These are phyloP conservation scores for Maccullochella peelii DNA, from an alignment of 2,113 vertebrate species.

Conservation along the genomic window DNA sequence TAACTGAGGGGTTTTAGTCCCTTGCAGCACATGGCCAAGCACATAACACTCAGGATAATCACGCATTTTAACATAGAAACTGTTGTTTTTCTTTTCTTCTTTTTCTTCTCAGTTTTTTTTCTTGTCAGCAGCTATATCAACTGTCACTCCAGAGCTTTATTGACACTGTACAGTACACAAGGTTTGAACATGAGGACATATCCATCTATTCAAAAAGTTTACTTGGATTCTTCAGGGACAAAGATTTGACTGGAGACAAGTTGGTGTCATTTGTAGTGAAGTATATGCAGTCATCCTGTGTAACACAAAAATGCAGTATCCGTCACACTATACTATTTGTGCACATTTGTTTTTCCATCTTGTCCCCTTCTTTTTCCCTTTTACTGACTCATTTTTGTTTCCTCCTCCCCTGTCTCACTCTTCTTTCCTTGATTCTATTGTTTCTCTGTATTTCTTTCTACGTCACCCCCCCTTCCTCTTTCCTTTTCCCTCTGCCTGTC, in stretches of 20 bases:
- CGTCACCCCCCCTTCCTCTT: neutral
- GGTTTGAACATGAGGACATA: too few species aligned
- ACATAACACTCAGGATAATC: neutral
- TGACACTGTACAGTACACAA: neutral
- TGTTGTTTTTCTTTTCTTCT: neutral
- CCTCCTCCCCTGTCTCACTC: neutral
- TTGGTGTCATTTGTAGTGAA: constrained; percentile 32
- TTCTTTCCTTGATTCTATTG: constrained; percentile 22
- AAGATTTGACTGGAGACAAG: constrained; percentile 8
- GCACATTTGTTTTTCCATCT: neutral
- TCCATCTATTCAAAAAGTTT: constrained; percentile 29
- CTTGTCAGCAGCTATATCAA: neutral
- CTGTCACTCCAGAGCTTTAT: constrained; percentile 3
- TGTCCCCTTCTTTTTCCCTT: constrained; percentile 3
- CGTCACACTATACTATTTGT: neutral
- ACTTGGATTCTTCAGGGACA: constrained; percentile 5
- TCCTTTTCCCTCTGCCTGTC: neutral
- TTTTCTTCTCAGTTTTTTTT: neutral
- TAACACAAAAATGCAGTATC: constrained; percentile 21
- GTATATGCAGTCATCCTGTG: constrained; percentile 19
- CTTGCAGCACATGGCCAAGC: neutral
- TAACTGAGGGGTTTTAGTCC: neutral
- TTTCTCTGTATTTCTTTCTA: neutral
- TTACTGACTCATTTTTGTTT: constrained; percentile 17
- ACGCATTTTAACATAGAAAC: neutral